Base-by-base conservation (phyloP, 1,140 invertebrate genomes). In the Acyrthosiphon pisum region DNA sequence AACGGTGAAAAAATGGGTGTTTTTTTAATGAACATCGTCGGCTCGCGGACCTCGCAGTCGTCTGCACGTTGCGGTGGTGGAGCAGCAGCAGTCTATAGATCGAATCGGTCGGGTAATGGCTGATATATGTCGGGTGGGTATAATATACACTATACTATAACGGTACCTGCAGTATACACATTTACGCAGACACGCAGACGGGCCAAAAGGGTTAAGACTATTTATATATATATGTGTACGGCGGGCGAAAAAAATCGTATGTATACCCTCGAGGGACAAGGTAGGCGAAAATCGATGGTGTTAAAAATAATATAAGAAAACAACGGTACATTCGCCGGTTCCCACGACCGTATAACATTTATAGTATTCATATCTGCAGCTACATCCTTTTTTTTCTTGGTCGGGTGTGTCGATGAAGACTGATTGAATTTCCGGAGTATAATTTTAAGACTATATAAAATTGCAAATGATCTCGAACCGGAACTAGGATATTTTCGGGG, bases 241-340 rank as follows among this genome's bases (percentile, higher is more conserved):
- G 44, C 46, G n/a, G 91, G 91, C 91, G n/a, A 92, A 92, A 92
- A 92, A 92, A 37, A 91, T 11, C 37, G 83, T 91, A 68, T 41
- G 23, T 30, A 30, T 46, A 46, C 90, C 90, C 68, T 4, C 44
- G 44, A 76, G 90, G 90, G 68, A 92, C 91, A 81, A 26, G 76
- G 30, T 50, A 37, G 68, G 91, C 91, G 76, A 92, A 92, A 83
- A 81, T 92, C 46, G 91, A 92, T 83, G 46, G 76, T 76, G 91
- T 92, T 92, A 48, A 81, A 91, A 91, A 83, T 83, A 11, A 11
- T 87, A 89, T 88, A 88, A 89, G 46, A 89, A 56, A 92, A 92
- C 76, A 92, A 92, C 91, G 91, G 91, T 83, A 92, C 91, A 81
- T 92, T 92, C 22, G 91, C 91, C 91, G 91, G 60, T 92, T 92